Conservation (phyloP, 2,797 vertebrate species). For the Catharus ustulatus region DNA sequence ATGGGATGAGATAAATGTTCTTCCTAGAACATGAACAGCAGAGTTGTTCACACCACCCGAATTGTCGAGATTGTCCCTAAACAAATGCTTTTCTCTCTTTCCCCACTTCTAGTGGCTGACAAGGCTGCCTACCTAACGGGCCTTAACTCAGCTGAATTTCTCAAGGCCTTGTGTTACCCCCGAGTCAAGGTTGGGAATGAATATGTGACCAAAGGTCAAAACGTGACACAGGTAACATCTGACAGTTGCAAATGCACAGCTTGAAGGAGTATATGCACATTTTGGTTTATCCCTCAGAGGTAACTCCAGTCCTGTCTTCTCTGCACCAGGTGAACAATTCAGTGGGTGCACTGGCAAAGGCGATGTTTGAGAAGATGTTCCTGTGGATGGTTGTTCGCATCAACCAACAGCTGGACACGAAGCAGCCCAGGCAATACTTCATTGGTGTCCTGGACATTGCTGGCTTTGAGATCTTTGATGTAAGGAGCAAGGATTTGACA, state of each 20-base stretch:
- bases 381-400: slow-evolving; percentile 87
- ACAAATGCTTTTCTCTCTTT: background rate
- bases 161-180: slow-evolving; percentile 86
- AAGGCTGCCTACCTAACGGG: slow-evolving; percentile 59
- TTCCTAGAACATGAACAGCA: background rate
- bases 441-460: slow-evolving; percentile 85
- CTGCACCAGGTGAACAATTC: slow-evolving; percentile 22
- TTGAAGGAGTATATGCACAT: fast-evolving
- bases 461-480: slow-evolving; percentile 91
- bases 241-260: background rate
- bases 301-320: background rate
- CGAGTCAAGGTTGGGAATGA: slow-evolving; percentile 77
- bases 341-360: slow-evolving; percentile 39
- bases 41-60: background rate
- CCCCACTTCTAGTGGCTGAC: slow-evolving; percentile 75
- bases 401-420: slow-evolving; percentile 86
- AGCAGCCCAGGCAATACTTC: slow-evolving; percentile 84
- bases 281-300: background rate
- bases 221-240: slow-evolving; percentile 71
- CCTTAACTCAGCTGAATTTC: slow-evolving; percentile 85
- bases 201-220: slow-evolving; percentile 87
- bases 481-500: slow-evolving; percentile 54
- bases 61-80: no score
- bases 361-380: slow-evolving; percentile 81
- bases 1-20: background rate